These are phyloP conservation scores for Scaptomyza reducta DNA, from an alignment of 2,888 invertebrate genomes.

Conservation along the genomic window DNA sequence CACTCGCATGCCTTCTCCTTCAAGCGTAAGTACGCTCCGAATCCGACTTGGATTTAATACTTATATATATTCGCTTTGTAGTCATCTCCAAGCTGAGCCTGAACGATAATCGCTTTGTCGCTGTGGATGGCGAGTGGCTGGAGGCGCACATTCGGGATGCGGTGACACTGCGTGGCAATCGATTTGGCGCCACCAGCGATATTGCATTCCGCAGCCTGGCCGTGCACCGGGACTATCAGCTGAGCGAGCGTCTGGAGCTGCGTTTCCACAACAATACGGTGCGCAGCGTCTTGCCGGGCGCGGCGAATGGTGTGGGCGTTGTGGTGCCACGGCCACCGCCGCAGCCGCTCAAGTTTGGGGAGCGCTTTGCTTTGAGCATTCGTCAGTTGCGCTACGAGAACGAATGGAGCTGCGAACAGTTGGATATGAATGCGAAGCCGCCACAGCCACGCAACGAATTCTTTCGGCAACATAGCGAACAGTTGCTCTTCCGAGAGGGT, in stretches of 20 bases:
- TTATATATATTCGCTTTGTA: slow-evolving; percentile 27
- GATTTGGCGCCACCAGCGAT: slow-evolving; percentile 81
- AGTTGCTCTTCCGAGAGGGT: slow-evolving; percentile 69
- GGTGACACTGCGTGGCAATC: slow-evolving; percentile 78
- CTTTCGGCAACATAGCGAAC: slow-evolving; percentile 77
- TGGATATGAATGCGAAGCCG: slow-evolving; percentile 68
- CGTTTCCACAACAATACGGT: slow-evolving; percentile 82
- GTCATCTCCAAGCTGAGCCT: slow-evolving; percentile 80
- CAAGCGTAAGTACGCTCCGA: slow-evolving; percentile 78
- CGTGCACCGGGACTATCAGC: slow-evolving; percentile 79
- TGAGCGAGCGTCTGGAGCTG: slow-evolving; percentile 82
- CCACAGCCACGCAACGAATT: slow-evolving; percentile 76
- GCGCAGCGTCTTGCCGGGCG: slow-evolving; percentile 40
- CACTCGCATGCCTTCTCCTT: slow-evolving; percentile 89
- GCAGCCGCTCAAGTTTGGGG: slow-evolving; percentile 76
- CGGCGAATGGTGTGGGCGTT: not conserved
- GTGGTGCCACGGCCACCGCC: slow-evolving; percentile 65
- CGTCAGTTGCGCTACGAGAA: slow-evolving; percentile 79
- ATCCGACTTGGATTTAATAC: not conserved
- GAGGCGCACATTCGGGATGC: slow-evolving; percentile 79
- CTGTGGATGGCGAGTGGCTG: slow-evolving; percentile 82
- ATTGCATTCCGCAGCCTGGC: slow-evolving; percentile 81
- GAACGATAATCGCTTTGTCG: slow-evolving; percentile 78
- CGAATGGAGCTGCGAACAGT: slow-evolving; percentile 75
- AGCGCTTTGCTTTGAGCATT: slow-evolving; percentile 78